Evolutionary conservation across 1,140 invertebrate genomes (phyloP).

Genomic region (Drosophila ironensis): DNA sequence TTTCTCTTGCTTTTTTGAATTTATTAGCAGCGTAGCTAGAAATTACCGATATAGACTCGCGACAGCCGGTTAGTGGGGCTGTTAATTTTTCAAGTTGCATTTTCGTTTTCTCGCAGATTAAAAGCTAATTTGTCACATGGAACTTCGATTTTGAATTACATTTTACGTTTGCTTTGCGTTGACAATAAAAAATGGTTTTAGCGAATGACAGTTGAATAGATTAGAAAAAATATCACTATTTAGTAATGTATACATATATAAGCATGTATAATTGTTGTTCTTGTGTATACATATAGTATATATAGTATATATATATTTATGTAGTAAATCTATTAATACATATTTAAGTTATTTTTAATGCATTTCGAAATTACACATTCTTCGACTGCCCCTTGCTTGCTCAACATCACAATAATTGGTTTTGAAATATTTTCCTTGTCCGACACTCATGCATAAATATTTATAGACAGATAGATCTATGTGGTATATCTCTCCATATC

Average conservation of each 20-base stretch:
- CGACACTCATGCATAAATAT: constrained; percentile 53
- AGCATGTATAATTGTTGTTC: constrained; percentile 32
- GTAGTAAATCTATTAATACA: constrained; percentile 68
- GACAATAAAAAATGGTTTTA: constrained; percentile 58
- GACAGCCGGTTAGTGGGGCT: constrained; percentile 42
- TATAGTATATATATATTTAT: constrained; percentile 22
- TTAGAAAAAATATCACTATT: constrained; percentile 66
- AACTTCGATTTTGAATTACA: constrained; percentile 55
- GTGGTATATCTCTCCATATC: constrained; percentile 1
- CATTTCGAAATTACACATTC: constrained; percentile 61
- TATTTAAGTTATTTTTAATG: constrained; percentile 65
- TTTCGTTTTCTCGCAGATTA: constrained; percentile 42
- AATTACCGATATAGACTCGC: constrained; percentile 51
- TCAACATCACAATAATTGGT: constrained; percentile 56
- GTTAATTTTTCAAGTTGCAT: constrained; percentile 34
- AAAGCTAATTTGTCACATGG: constrained; percentile 75
- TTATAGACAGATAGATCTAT: too few relatives aligned
- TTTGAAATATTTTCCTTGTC: constrained; percentile 39
- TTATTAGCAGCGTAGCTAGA: constrained; percentile 53
- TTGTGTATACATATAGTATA: constrained; percentile 37
- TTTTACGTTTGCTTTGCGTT: constrained; percentile 50
- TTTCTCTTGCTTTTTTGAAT: constrained; percentile 12
- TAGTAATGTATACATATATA: constrained; percentile 54
- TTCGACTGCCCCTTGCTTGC: constrained; percentile 27
- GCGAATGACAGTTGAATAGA: constrained; percentile 62